Percentiles rank a stretch among this genome's conserved stretches.
Conservation (phyloP, 2,797 vertebrate genomes). For the Coregonus suidteri region DNA sequence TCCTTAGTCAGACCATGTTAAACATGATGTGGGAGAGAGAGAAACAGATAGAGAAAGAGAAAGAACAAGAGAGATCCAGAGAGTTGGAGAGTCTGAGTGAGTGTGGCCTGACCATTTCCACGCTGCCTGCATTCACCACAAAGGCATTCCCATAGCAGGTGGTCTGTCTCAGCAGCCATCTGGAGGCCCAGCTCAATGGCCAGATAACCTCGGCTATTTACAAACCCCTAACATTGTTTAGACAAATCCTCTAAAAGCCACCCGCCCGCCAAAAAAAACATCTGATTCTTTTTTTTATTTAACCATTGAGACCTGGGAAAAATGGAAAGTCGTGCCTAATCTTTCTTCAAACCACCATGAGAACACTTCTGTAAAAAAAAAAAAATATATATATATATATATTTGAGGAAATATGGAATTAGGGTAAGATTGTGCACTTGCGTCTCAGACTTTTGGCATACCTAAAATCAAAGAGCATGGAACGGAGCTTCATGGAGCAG, state of each 20-base stretch:
- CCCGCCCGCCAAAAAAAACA: constrained; percentile 67
- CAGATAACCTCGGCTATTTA: constrained; percentile 80
- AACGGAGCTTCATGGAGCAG: constrained; percentile 56
- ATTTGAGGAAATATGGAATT: constrained; percentile 51
- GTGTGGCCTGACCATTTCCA: constrained; percentile 49
- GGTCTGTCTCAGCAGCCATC: constrained; percentile 76
- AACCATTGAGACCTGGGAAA: constrained; percentile 69
- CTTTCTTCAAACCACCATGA: constrained; percentile 64
- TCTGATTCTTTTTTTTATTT: constrained; percentile 59
- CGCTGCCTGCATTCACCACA: constrained; percentile 27
- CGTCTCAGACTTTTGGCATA: constrained; percentile 56
- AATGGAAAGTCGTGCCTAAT: constrained; percentile 59
- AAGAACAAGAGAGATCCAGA: too few relatives aligned
- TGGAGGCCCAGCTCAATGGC: constrained; percentile 70
- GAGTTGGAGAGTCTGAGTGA: too few relatives aligned
- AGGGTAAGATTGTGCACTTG: constrained; percentile 61
- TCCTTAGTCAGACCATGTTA: constrained; percentile 45
- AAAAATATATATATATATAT: too few relatives aligned
- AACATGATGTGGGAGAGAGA: constrained; percentile 23
- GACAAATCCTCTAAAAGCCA: constrained; percentile 77
- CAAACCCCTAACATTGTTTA: constrained; percentile 80
- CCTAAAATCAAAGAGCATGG: constrained; percentile 59
- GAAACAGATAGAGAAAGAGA: too few relatives aligned
- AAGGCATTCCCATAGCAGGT: constrained; percentile 79
- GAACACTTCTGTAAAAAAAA: constrained; percentile 46